Evolutionary conservation across 2,888 invertebrate species (phyloP).

Genomic region (Drosophila pegasa): DNA sequence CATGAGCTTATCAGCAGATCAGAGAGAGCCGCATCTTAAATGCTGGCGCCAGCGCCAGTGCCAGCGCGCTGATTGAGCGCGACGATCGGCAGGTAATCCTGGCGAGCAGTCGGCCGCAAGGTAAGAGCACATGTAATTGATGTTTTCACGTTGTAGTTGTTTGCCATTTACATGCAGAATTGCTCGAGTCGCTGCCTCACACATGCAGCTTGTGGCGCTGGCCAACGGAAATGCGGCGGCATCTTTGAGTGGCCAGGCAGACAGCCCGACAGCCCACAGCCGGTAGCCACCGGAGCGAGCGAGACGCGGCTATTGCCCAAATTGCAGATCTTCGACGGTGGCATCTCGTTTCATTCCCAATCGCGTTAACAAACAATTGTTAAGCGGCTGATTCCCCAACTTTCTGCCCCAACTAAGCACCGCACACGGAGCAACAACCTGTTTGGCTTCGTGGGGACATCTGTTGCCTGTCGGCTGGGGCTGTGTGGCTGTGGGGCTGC

Average conservation of each 20-base stretch:
- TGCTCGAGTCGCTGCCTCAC: constrained; percentile 36
- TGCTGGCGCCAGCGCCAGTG: constrained; percentile 84
- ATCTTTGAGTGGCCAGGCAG: constrained; percentile 49
- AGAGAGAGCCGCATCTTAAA: constrained; percentile 85
- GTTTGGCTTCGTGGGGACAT: constrained; percentile 57
- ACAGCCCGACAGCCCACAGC: not conserved
- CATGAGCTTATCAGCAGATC: constrained; percentile 84
- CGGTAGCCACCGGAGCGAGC: constrained; percentile 20
- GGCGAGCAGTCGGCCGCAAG: constrained; percentile 38
- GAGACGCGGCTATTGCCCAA: constrained; percentile 54
- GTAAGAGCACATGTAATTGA: constrained; percentile 66
- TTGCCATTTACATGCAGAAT: constrained; percentile 72
- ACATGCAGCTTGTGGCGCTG: constrained; percentile 38
- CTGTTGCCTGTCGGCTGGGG: constrained; percentile 56
- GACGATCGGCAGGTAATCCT: constrained; percentile 73
- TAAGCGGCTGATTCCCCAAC: constrained; percentile 49
- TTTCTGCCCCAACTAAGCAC: constrained; percentile 53
- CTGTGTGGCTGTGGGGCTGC: constrained; percentile 41
- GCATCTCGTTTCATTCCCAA: constrained; percentile 75
- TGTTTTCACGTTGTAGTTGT: constrained; percentile 79
- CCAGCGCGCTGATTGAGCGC: constrained; percentile 83
- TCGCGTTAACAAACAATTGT: constrained; percentile 81
- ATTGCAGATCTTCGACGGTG: constrained; percentile 73
- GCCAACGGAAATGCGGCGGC: constrained; percentile 70
- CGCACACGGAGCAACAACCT: constrained; percentile 72